These are phyloP conservation scores for Dipodomys merriami DNA, from an alignment of 2,113 vertebrate genomes.

Conservation along the genomic window DNA sequence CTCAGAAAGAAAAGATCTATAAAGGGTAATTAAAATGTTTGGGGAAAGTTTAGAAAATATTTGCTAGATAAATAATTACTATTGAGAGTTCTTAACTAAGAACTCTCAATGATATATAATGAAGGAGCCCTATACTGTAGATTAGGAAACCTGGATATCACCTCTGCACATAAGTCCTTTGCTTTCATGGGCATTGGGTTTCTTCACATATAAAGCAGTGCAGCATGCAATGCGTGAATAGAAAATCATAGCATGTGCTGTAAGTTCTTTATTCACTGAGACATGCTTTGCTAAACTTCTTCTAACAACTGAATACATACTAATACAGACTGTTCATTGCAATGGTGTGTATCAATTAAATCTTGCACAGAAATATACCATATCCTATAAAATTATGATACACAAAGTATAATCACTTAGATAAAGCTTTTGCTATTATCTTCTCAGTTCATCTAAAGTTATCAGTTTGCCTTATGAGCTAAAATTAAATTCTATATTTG, in stretches of 20 bases:
- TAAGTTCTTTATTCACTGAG: not conserved
- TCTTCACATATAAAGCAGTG: not conserved
- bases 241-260: not conserved
- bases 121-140: not conserved
- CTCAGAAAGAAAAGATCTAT: not conserved
- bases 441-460: too few species aligned
- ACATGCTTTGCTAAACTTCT: not conserved
- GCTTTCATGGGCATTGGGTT: not conserved
- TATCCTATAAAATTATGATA: not conserved
- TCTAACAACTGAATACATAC: not conserved
- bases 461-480: not conserved
- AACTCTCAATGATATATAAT: not conserved
- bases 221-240: not conserved
- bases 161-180: not conserved
- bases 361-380: not conserved
- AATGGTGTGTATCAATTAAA: not conserved
- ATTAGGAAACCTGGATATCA: not conserved
- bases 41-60: not conserved
- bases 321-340: slow-evolving; percentile 16
- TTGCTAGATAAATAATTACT: not conserved
- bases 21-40: slow-evolving; percentile 38
- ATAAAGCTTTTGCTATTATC: too few species aligned
- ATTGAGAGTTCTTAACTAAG: not conserved
- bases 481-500: not conserved
- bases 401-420: not conserved